Evolutionary conservation across 2,113 vertebrate genomes (phyloP).

Genomic region (Shinisaurus crocodilurus): DNA sequence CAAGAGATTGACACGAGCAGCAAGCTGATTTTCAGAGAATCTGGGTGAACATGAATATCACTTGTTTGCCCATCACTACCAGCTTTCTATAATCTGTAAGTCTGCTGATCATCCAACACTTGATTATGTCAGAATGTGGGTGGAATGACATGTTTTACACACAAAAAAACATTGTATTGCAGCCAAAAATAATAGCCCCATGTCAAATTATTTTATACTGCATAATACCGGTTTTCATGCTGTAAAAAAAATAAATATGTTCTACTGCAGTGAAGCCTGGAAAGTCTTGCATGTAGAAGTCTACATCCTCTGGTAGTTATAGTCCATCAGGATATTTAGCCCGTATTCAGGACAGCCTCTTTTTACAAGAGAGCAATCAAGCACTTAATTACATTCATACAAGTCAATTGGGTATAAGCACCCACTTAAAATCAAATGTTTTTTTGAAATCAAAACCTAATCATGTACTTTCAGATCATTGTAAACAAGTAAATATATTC

Average conservation of each 20-base stretch:
- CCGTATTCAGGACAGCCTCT: background rate
- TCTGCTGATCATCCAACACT: no score
- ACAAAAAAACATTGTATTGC: no score
- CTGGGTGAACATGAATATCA: no score
- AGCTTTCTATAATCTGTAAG: no score
- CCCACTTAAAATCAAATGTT: background rate
- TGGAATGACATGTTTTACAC: no score
- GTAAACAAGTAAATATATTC: background rate
- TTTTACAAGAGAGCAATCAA: slow-evolving; percentile 1
- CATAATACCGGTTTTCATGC: background rate
- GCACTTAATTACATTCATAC: background rate
- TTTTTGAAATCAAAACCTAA: slow-evolving; percentile 17
- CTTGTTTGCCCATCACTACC: no score
- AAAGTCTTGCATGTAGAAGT: background rate
- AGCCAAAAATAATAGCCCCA: no score
- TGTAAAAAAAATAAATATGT: background rate
- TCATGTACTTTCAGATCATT: background rate
- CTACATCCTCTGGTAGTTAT: background rate
- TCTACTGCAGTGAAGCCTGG: background rate
- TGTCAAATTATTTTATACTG: background rate
- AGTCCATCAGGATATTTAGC: background rate
- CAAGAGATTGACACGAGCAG: no score
- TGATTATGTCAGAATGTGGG: no score
- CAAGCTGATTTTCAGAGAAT: no score
- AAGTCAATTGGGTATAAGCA: slow-evolving; percentile 10